Percentiles rank a stretch among this genome's conserved stretches.
Conservation (phyloP, 2,888 invertebrate genomes). For the Galeopsomyia nigrocyanea region DNA sequence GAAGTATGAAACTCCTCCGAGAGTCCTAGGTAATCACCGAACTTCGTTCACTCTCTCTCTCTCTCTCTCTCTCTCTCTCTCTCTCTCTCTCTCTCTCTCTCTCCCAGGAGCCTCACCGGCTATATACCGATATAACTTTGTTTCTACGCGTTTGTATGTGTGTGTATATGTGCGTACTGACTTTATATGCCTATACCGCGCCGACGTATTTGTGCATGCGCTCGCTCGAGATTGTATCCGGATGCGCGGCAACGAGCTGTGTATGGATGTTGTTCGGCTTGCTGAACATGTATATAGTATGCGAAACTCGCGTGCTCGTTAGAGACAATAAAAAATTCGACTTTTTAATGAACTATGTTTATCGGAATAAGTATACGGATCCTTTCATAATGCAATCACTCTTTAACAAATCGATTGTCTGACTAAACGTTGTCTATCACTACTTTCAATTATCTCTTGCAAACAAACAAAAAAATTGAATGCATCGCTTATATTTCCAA, state of each 20-base stretch:
- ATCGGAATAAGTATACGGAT: too few species aligned
- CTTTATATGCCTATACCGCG: too few species aligned
- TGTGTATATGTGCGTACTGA: not conserved
- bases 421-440: too few species aligned
- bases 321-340: slow-evolving; percentile 19
- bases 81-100: slow-evolving; percentile 48
- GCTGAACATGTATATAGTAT: too few species aligned
- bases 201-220: not conserved
- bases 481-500: too few species aligned
- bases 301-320: too few species aligned
- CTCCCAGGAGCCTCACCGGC: slow-evolving; percentile 62
- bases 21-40: not conserved
- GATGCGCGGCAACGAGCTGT: not conserved
- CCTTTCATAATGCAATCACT: too few species aligned
- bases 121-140: slow-evolving; percentile 67
- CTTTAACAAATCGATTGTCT: too few species aligned
- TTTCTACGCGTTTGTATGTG: slow-evolving; percentile 48
- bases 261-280: not conserved
- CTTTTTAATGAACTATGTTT: not conserved
- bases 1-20: slow-evolving; percentile 66
- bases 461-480: too few species aligned
- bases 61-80: slow-evolving; percentile 17
- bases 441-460: too few species aligned
- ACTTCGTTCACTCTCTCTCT: slow-evolving; percentile 4
- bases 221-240: slow-evolving; percentile 13